phyloP scores from a whole-genome alignment of 1,140 invertebrate species.

The Cotesia glomerata region DNA sequence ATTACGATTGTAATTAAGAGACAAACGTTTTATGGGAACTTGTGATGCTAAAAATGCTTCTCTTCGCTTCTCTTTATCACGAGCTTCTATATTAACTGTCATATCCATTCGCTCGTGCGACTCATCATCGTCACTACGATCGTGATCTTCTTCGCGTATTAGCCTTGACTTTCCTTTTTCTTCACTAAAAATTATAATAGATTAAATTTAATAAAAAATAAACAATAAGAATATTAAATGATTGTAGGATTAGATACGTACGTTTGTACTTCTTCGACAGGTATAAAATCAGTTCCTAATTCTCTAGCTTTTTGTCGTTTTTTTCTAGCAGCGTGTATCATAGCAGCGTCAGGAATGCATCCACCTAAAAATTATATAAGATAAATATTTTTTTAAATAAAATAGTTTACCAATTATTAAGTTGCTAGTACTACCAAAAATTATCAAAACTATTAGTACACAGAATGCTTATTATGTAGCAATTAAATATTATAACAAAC shows the following conservation, averaged over 20 bases:
- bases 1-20: constrained; percentile 26
- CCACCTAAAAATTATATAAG: constrained; percentile 67
- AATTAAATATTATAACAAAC: no score
- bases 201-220: not conserved
- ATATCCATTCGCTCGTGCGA: constrained; percentile 82
- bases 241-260: constrained; percentile 31
- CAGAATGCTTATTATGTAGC: no score
- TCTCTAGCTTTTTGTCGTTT: constrained; percentile 86
- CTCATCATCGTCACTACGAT: constrained; percentile 74
- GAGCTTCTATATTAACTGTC: constrained; percentile 74
- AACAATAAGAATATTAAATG: not conserved
- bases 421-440: no score
- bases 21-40: constrained; percentile 71
- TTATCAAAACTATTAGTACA: no score
- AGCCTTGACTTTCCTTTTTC: constrained; percentile 67
- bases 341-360: constrained; percentile 92
- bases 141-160: constrained; percentile 87
- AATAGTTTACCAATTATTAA: not conserved
- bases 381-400: constrained; percentile 15
- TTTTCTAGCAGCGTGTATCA: constrained; percentile 94
- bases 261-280: constrained; percentile 71
- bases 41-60: constrained; percentile 81
- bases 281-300: constrained; percentile 78
- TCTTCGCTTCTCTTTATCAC: constrained; percentile 77
- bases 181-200: constrained; percentile 45